These are phyloP conservation scores for Taxidea taxus DNA, from an alignment of 2,113 vertebrate species.

Conservation along the genomic window DNA sequence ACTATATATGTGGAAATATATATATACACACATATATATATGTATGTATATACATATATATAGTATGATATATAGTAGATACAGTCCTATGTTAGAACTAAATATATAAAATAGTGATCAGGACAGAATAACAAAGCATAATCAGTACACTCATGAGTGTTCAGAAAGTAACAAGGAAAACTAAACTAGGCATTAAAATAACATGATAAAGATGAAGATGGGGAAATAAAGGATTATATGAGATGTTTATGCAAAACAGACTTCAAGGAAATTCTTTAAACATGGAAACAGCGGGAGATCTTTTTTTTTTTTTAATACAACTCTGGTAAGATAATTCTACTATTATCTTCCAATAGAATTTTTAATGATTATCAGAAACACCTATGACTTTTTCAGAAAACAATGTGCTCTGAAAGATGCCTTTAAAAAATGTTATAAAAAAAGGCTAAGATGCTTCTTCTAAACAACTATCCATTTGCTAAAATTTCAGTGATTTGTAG, in stretches of 20 bases:
- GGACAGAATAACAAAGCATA: not conserved
- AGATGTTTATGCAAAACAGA: not conserved
- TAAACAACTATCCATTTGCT: not conserved
- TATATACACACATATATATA: too few relatives aligned
- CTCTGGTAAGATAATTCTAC: not conserved
- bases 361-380: conserved; percentile 9
- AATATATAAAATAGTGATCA: not conserved
- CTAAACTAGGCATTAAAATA: conserved; percentile 1
- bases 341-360: not conserved
- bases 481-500: conserved; percentile 4
- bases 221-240: not conserved
- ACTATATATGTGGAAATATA: too few relatives aligned
- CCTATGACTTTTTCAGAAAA: not conserved
- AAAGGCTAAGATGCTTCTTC: not conserved
- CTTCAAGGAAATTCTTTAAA: not conserved
- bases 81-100: not conserved
- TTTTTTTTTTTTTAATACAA: not conserved
- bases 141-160: not conserved
- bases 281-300: not conserved
- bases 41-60: too few relatives aligned
- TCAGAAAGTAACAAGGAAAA: not conserved
- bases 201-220: not conserved
- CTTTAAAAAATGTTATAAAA: conserved; percentile 7
- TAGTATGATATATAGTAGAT: not conserved
- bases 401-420: not conserved